phyloP scores from a whole-genome alignment of 2,113 vertebrate genomes.

The Ia io region DNA sequence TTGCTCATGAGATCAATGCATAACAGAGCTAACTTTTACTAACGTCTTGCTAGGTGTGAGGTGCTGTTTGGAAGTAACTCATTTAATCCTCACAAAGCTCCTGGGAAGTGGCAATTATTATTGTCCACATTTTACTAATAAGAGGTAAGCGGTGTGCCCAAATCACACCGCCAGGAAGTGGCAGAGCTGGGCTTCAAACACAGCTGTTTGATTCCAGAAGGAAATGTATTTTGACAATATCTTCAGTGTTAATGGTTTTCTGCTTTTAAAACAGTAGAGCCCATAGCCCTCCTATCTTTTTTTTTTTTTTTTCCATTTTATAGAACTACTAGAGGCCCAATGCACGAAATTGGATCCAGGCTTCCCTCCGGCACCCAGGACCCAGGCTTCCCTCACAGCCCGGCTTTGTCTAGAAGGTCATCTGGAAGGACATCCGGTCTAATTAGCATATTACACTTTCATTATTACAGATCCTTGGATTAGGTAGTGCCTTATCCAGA shows the following conservation, averaged over 20 bases:
- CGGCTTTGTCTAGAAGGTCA: too few relatives aligned
- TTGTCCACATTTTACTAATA: neutral
- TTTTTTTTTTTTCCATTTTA: neutral
- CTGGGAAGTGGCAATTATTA: neutral
- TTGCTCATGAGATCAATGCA: neutral
- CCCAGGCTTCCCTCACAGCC: too few relatives aligned
- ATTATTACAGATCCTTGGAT: neutral
- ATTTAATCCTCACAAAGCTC: neutral
- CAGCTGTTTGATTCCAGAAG: neutral
- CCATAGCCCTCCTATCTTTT: neutral
- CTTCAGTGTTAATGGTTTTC: conserved; percentile 49
- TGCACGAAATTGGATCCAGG: too few relatives aligned
- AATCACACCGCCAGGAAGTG: neutral
- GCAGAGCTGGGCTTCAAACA: neutral
- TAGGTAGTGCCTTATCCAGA: neutral
- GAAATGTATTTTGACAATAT: conserved; percentile 65
- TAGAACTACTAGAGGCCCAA: neutral
- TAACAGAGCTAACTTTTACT: neutral
- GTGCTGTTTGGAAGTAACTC: neutral
- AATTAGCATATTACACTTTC: too few relatives aligned
- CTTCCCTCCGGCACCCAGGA: too few relatives aligned
- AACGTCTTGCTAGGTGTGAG: neutral
- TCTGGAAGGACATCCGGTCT: too few relatives aligned
- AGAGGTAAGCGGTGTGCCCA: neutral
- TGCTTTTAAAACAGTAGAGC: conserved; percentile 60